phyloP scores from a whole-genome alignment of 2,113 vertebrate genomes.

The Dipodomys stephensi region DNA sequence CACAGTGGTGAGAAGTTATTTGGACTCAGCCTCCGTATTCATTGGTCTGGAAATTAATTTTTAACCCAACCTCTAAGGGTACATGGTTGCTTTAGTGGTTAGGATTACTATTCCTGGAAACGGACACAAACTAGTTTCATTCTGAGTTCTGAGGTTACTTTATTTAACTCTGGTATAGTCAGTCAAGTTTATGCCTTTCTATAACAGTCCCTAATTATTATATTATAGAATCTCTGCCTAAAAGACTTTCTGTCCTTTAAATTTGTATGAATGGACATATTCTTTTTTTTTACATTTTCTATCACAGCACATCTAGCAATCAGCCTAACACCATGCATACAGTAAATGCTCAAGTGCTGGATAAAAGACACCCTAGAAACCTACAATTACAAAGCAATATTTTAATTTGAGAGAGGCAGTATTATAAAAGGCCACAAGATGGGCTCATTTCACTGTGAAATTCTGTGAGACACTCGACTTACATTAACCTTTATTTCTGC shows the following conservation, averaged over 20 bases:
- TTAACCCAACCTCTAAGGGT: constrained; percentile 7
- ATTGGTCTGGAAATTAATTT: constrained; percentile 28
- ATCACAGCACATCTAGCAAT: not conserved
- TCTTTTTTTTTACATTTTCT: not conserved
- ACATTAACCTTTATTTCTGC: constrained; percentile 10
- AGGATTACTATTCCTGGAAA: constrained; percentile 31
- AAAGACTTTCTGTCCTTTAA: not conserved
- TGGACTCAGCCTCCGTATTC: too few relatives aligned
- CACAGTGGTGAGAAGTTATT: too few relatives aligned
- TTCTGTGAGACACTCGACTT: constrained; percentile 1
- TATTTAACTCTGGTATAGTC: not conserved
- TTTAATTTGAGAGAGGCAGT: constrained; percentile 67
- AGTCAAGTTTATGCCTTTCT: constrained; percentile 17
- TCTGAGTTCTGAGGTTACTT: not conserved
- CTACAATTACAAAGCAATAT: not conserved
- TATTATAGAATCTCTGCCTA: not conserved
- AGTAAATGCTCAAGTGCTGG: constrained; percentile 6
- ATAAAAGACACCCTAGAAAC: not conserved
- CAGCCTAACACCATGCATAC: not conserved
- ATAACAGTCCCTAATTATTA: not conserved
- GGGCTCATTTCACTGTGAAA: constrained; percentile 76
- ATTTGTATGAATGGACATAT: not conserved
- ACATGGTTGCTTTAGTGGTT: not conserved
- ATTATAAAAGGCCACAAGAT: constrained; percentile 80
- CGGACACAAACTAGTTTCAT: not conserved